A percentile compares a stretch with the other conserved stretches of the same genome.
phyloP scores from a whole-genome alignment of 2,113 vertebrate species.

The Serinus canaria region DNA sequence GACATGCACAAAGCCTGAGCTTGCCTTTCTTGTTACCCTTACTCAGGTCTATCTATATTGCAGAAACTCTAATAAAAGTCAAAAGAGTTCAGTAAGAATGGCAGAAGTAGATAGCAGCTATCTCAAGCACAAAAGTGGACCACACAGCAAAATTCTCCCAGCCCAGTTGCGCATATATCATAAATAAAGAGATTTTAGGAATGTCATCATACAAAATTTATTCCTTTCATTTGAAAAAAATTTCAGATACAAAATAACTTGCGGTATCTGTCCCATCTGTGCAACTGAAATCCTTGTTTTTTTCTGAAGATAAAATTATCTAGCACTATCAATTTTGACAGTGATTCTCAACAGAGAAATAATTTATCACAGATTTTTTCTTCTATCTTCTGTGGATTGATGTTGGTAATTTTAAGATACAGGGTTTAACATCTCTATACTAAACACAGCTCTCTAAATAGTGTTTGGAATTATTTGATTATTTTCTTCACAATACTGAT shows the following conservation, averaged over 20 bases:
- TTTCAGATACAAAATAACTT: not conserved
- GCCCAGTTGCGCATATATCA: not conserved
- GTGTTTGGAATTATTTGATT: not conserved
- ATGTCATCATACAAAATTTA: not conserved
- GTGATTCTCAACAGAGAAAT: not conserved
- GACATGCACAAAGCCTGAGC: not conserved
- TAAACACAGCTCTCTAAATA: not conserved
- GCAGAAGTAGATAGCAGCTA: not conserved
- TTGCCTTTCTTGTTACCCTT: not conserved
- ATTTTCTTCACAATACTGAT: not conserved
- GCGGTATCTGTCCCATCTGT: not conserved
- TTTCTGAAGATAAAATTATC: constrained; percentile 15
- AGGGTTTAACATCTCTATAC: not conserved
- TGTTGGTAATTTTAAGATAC: not conserved
- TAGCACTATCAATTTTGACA: not conserved
- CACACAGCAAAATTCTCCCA: not conserved
- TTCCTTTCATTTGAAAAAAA: not conserved
- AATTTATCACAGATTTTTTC: not conserved
- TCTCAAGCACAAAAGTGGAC: not conserved
- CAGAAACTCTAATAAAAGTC: not conserved
- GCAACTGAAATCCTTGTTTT: not conserved
- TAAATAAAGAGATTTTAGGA: not conserved
- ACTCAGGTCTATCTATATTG: not conserved
- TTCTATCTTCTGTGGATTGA: not conserved
- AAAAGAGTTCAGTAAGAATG: not conserved